These are phyloP conservation scores for Ostrea denselamellosa DNA, from an alignment of 1,140 invertebrate species.

Conservation along the genomic window DNA sequence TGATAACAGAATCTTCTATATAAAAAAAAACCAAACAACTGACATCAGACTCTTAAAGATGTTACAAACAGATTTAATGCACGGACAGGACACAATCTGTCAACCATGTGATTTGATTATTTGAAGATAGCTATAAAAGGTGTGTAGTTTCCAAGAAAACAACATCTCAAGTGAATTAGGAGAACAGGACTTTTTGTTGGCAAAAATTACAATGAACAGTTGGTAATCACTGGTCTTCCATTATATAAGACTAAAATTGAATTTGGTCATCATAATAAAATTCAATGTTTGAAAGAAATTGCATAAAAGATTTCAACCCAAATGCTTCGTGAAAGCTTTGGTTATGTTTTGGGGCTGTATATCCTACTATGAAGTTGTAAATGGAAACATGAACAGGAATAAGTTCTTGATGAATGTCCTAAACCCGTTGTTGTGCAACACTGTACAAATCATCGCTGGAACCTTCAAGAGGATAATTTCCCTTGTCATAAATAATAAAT, in stretches of 20 bases:
- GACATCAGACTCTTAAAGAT: not conserved
- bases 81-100: not conserved
- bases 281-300: too few relatives aligned
- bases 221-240: not conserved
- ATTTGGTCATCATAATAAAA: too few relatives aligned
- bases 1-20: too few relatives aligned
- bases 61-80: too few relatives aligned
- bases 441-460: too few relatives aligned
- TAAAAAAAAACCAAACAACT: too few relatives aligned
- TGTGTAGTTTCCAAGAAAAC: slow-evolving; percentile 41
- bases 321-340: slow-evolving; percentile 12
- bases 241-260: too few relatives aligned
- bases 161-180: not conserved
- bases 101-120: not conserved
- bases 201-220: slow-evolving; percentile 35
- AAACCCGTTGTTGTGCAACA: too few relatives aligned
- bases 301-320: not conserved
- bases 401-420: too few relatives aligned
- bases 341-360: slow-evolving; percentile 45
- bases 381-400: not conserved
- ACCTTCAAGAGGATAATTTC: too few relatives aligned
- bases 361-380: slow-evolving; percentile 6
- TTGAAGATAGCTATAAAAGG: slow-evolving; percentile 16
- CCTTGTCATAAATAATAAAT: too few relatives aligned
- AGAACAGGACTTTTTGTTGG: slow-evolving; percentile 30